Percentiles rank a stretch among this genome's conserved stretches.
Conservation (phyloP, 2,797 vertebrate genomes). For the Austrolebias charrua region DNA sequence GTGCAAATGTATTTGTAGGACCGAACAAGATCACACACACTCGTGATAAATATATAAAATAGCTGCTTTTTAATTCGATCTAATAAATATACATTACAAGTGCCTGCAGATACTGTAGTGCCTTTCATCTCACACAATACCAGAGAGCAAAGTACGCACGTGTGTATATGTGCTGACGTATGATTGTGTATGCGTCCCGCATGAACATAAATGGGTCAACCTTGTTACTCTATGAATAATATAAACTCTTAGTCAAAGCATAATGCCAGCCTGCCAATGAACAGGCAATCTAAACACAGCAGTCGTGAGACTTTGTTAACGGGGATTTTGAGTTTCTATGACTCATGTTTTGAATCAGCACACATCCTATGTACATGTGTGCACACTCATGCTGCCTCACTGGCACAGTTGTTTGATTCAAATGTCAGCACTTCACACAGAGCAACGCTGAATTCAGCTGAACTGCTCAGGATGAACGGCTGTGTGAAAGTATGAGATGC, state of each 20-base stretch:
- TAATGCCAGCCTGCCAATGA: constrained; percentile 18
- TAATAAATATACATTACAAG: constrained; percentile 50
- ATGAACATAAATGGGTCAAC: constrained; percentile 62
- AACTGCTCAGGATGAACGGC: neutral
- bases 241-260: constrained; percentile 45
- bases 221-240: constrained; percentile 50
- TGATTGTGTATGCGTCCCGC: constrained; percentile 38
- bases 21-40: constrained; percentile 1
- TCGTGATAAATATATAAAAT: neutral
- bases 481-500: no score
- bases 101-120: constrained; percentile 18
- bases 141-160: constrained; percentile 25
- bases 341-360: neutral
- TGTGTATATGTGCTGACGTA: constrained; percentile 19
- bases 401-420: constrained; percentile 11
- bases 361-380: neutral
- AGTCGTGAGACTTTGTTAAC: constrained; percentile 23
- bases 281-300: constrained; percentile 6
- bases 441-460: neutral
- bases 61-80: constrained; percentile 35
- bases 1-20: constrained; percentile 6
- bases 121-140: constrained; percentile 30
- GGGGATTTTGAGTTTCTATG: neutral
- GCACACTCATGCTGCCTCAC: neutral
- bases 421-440: neutral